These are phyloP conservation scores for Anadara kagoshimensis DNA, from an alignment of 1,140 invertebrate species.

Conservation along the genomic window DNA sequence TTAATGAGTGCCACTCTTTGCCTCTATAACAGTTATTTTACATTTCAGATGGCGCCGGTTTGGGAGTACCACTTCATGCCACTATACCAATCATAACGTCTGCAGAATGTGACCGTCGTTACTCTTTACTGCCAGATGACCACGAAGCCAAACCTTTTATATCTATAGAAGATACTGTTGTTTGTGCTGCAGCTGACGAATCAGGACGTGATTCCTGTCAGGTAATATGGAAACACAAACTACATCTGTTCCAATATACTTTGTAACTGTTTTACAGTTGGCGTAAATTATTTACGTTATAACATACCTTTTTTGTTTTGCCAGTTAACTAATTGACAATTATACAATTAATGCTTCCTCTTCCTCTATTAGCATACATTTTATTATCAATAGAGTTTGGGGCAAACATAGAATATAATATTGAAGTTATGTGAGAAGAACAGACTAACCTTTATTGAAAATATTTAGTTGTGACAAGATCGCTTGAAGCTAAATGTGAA, in stretches of 20 bases:
- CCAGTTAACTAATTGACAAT: neutral
- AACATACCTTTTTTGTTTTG: neutral
- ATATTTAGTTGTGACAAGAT: too few relatives aligned
- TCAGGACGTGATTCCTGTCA: slow-evolving; percentile 49
- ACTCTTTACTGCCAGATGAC: slow-evolving; percentile 43
- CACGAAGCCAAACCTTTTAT: slow-evolving; percentile 36
- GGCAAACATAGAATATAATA: too few relatives aligned
- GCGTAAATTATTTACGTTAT: neutral
- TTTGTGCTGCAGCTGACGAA: slow-evolving; percentile 47
- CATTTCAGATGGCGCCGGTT: slow-evolving; percentile 47
- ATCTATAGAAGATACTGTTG: slow-evolving; percentile 49
- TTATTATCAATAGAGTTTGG: too few relatives aligned
- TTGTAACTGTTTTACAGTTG: neutral
- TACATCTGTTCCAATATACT: neutral
- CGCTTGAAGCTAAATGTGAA: too few relatives aligned
- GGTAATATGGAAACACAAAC: slow-evolving; percentile 23
- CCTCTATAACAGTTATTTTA: too few relatives aligned
- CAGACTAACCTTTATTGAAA: too few relatives aligned
- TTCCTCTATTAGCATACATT: too few relatives aligned
- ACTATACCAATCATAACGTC: slow-evolving; percentile 44
- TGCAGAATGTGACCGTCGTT: slow-evolving; percentile 41
- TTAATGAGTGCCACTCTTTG: too few relatives aligned
- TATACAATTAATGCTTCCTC: too few relatives aligned
- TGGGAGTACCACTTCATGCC: slow-evolving; percentile 49
- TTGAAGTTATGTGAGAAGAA: too few relatives aligned